These are phyloP conservation scores for Manduca sexta DNA, from an alignment of 1,140 invertebrate species.

Conservation along the genomic window DNA sequence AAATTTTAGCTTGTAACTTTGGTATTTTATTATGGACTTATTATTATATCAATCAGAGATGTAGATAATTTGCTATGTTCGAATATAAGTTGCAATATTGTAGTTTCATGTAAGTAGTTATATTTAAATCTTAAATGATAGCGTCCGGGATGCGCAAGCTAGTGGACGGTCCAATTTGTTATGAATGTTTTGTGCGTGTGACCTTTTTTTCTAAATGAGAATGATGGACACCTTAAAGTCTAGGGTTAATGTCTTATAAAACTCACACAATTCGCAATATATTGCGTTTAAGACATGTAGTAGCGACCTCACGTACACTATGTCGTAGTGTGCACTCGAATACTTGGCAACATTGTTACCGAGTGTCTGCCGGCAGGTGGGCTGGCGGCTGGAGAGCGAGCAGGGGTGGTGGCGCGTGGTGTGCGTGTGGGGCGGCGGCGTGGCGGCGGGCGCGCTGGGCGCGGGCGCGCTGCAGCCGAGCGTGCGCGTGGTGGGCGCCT, in stretches of 20 bases:
- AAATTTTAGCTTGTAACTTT: too few relatives aligned
- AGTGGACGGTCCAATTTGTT: too few relatives aligned
- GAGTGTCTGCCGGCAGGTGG: constrained; percentile 31
- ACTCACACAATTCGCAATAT: neutral
- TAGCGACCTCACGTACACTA: neutral
- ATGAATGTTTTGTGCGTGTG: too few relatives aligned
- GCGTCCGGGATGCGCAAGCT: too few relatives aligned
- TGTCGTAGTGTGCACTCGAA: neutral
- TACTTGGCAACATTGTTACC: too few relatives aligned
- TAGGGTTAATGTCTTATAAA: neutral
- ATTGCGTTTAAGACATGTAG: neutral
- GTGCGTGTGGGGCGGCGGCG: constrained; percentile 81
- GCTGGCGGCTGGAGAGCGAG: constrained; percentile 81
- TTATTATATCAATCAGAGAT: too few relatives aligned
- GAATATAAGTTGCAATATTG: too few relatives aligned
- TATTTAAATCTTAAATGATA: too few relatives aligned
- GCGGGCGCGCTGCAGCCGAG: constrained; percentile 86
- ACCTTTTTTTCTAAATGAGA: too few relatives aligned
- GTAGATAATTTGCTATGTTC: too few relatives aligned
- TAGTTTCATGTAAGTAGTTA: too few relatives aligned
- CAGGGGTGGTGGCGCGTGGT: constrained; percentile 86
- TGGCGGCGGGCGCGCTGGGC: constrained; percentile 81
- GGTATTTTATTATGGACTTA: too few relatives aligned
- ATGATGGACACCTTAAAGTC: neutral
- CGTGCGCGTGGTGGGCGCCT: constrained; percentile 89